Evolutionary conservation across 2,113 vertebrate species (phyloP).

Genomic region (Nesospiza acunhae): DNA sequence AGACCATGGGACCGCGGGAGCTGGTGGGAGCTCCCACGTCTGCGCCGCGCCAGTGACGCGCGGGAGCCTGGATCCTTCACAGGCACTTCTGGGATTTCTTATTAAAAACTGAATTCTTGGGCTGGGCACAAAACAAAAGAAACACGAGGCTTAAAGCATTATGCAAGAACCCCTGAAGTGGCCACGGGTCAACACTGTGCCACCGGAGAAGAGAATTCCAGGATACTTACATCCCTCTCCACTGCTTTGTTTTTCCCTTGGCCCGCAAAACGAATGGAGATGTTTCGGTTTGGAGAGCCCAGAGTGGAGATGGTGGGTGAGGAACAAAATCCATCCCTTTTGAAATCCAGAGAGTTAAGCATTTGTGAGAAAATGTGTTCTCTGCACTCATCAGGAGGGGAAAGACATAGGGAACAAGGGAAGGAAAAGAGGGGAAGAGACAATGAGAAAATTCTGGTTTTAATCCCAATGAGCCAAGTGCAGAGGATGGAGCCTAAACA

Average conservation of each 20-base stretch:
- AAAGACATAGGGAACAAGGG: neutral
- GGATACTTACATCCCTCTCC: neutral
- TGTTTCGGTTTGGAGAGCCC: neutral
- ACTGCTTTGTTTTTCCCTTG: neutral
- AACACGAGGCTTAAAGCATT: neutral
- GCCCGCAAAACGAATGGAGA: neutral
- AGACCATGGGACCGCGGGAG: neutral
- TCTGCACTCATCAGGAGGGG: accelerated
- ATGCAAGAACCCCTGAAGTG: neutral
- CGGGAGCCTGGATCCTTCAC: neutral
- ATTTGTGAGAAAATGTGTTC: neutral
- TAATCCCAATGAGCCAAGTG: neutral
- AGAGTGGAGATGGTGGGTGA: neutral
- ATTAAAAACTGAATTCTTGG: neutral
- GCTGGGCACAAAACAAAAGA: slow-evolving; percentile 15
- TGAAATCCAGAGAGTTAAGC: neutral
- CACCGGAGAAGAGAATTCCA: neutral
- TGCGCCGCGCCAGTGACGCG: accelerated
- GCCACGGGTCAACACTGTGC: neutral
- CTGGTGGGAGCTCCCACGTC: neutral
- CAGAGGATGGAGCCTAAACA: neutral
- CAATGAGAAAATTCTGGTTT: neutral
- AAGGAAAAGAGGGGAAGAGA: neutral
- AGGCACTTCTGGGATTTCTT: slow-evolving; percentile 19
- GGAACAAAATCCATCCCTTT: neutral